These are phyloP conservation scores for Pterophyllum scalare DNA, from an alignment of 2,113 vertebrate genomes.

Conservation along the genomic window DNA sequence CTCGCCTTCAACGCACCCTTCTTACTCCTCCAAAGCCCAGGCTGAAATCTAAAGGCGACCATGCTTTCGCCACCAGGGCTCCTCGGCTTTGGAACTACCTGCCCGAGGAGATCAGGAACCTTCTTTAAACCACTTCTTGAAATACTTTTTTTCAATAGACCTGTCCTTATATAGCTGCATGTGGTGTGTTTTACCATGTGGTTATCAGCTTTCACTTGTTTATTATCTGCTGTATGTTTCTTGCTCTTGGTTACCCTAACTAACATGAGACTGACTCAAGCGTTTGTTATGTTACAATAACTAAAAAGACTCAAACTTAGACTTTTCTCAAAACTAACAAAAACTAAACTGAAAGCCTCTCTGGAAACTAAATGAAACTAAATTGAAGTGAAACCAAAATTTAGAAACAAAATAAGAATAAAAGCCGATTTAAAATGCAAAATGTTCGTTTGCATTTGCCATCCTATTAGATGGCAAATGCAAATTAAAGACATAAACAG, in stretches of 20 bases:
- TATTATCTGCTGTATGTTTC: background rate
- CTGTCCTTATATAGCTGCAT: background rate
- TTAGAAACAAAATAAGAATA: background rate
- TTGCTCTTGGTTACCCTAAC: background rate
- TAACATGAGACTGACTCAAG: background rate
- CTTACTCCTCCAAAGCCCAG: background rate
- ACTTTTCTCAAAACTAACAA: background rate
- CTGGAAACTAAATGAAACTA: background rate
- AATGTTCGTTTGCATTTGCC: background rate
- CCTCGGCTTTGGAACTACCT: background rate
- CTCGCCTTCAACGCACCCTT: accelerated
- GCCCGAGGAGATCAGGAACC: accelerated
- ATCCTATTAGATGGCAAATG: background rate
- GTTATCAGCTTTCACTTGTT: background rate
- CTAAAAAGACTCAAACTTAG: accelerated
- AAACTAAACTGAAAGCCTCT: background rate
- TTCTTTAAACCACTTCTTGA: background rate
- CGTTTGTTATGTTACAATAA: background rate
- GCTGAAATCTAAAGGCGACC: background rate
- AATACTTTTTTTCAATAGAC: background rate
- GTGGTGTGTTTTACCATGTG: background rate
- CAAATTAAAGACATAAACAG: background rate
- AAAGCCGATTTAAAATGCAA: background rate
- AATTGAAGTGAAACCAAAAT: background rate
- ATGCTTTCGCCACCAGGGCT: background rate